phyloP scores from a whole-genome alignment of 2,888 invertebrate genomes.

The Allophyes oxyacanthae region DNA sequence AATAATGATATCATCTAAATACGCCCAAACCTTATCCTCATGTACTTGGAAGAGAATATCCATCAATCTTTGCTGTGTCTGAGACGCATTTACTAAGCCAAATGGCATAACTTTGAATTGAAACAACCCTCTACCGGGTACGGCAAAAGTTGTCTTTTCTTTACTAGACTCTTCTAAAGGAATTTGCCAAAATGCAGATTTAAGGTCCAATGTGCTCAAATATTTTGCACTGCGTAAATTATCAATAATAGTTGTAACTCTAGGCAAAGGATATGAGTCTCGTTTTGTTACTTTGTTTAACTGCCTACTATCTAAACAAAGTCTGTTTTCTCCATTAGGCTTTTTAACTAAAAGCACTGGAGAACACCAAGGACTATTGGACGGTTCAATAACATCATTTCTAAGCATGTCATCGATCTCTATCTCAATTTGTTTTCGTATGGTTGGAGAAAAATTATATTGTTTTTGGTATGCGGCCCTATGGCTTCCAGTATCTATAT shows the following conservation, averaged over 20 bases:
- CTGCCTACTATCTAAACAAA: constrained; percentile 42
- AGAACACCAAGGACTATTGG: constrained; percentile 13
- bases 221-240: constrained; percentile 29
- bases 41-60: constrained; percentile 1
- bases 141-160: constrained; percentile 39
- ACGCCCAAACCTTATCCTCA: constrained; percentile 7
- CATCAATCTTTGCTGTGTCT: constrained; percentile 9
- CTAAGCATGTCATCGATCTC: constrained; percentile 6
- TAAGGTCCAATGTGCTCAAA: constrained; percentile 34
- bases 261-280: constrained; percentile 10
- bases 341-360: constrained; percentile 19
- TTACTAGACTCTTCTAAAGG: constrained; percentile 21
- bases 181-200: constrained; percentile 48
- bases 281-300: constrained; percentile 37
- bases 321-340: constrained; percentile 14
- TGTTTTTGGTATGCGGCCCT: neutral
- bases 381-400: constrained; percentile 11
- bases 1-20: constrained; percentile 5
- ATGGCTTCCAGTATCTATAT: neutral
- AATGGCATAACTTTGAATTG: constrained; percentile 9
- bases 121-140: constrained; percentile 11
- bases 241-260: constrained; percentile 19
- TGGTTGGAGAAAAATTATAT: neutral
- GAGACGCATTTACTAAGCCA: constrained; percentile 3
- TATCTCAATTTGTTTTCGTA: neutral